Base-by-base conservation (phyloP, 2,797 vertebrate genomes). In the Melanotaenia maccullochi region DNA sequence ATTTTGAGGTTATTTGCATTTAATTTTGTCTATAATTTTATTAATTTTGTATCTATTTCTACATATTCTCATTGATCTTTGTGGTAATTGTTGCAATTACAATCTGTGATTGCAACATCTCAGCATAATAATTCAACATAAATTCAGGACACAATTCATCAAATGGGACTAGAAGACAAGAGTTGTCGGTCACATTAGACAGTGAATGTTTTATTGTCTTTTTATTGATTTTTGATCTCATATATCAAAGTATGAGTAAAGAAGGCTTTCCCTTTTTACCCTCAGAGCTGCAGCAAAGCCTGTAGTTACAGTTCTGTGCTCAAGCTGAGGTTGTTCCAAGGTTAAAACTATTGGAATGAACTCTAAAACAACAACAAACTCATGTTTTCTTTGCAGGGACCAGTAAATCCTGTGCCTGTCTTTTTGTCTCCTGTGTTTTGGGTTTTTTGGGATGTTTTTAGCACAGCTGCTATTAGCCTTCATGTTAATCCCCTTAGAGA, bases 401-500 rank as follows among this genome's bases (percentile, higher is more conserved):
- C 73, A 68, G 79, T 74, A 92, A 92, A 93, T 92, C 87, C 90
- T 63, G 79, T 0, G 73, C 79, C 81, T 78, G 65, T 79, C 61
- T 79, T 85, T 89, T 75, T 85, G 88, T 92, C 90, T 92, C 85
- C 38, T 81, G 88, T 91, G 86, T 90, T 91, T 91, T 81, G 85
- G 76, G 66, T 74, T 87, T 90, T 92, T 90, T 68, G 78, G 83
- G 84, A 91, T 87, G 89, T 90, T 93, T 92, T 92, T 92, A 87
- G 91, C 87, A 84, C 80, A 85, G 90, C 87, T 84, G 88, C 91
- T 92, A 90, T 92, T 91, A 90, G 90, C 83, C 76, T 70, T 63
- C 79, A 64, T 85, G 84, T 73, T 92, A 92, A 93, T 93, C 92
- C 91, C 92, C 90, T 79, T 69, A 51, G 92, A 92, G 92, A 91